phyloP scores from a whole-genome alignment of 2,888 invertebrate species.

The Polydrusus cervinus region DNA sequence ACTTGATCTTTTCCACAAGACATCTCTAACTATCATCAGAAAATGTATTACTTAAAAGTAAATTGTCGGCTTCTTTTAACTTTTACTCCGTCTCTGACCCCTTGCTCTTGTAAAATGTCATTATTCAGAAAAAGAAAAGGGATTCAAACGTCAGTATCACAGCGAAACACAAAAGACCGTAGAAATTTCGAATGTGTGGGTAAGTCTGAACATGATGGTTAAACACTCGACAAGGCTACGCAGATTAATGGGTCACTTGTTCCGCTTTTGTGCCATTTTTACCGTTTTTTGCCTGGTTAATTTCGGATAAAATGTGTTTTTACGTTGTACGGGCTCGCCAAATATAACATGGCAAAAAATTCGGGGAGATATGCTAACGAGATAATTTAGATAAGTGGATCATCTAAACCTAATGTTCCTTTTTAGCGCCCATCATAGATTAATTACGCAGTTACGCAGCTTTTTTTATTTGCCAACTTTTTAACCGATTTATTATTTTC shows the following conservation, averaged over 20 bases:
- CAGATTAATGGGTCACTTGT: slow-evolving; percentile 46
- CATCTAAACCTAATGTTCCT: slow-evolving; percentile 11
- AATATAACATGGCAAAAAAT: slow-evolving; percentile 29
- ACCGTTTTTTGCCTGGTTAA: slow-evolving; percentile 36
- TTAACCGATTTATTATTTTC: neutral
- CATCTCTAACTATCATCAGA: too few species aligned
- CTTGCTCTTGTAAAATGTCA: slow-evolving; percentile 28
- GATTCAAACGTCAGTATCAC: slow-evolving; percentile 44
- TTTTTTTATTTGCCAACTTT: neutral
- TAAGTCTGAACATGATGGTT: slow-evolving; percentile 49
- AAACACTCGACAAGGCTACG: slow-evolving; percentile 42
- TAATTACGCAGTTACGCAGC: slow-evolving; percentile 4
- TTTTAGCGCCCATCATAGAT: slow-evolving; percentile 10
- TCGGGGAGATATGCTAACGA: slow-evolving; percentile 2
- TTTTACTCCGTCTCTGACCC: neutral
- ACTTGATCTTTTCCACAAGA: too few species aligned
- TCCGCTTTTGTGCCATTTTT: slow-evolving; percentile 45
- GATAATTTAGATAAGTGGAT: slow-evolving; percentile 19
- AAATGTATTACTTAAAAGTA: too few species aligned
- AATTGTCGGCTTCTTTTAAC: neutral
- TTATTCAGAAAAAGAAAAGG: slow-evolving; percentile 37
- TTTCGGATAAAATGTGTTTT: slow-evolving; percentile 45
- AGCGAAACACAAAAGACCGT: slow-evolving; percentile 34
- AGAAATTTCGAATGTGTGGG: slow-evolving; percentile 40
- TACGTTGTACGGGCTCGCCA: slow-evolving; percentile 28